Percentiles rank a stretch among this genome's conserved stretches.
Evolutionary conservation across 2,888 invertebrate species (phyloP).

Genomic region (Cosmia trapezina): DNA sequence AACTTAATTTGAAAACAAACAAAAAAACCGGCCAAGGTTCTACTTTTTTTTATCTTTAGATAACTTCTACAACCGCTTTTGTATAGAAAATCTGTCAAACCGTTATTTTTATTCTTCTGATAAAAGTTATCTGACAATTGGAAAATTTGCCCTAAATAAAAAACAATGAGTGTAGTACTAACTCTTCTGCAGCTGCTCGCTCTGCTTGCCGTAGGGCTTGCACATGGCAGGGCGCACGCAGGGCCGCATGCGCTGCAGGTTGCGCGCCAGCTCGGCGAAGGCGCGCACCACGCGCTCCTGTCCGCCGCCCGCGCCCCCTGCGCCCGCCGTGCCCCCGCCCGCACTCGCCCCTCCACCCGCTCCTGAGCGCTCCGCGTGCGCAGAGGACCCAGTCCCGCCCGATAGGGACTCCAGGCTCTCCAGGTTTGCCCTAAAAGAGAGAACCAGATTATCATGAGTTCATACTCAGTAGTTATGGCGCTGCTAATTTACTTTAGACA

Average conservation of each 20-base stretch:
- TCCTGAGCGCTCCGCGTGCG: constrained; percentile 91
- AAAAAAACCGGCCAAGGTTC: too few relatives aligned
- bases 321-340: constrained; percentile 1
- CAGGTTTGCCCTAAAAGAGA: constrained; percentile 91
- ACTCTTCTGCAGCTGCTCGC: constrained; percentile 97
- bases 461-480: background rate
- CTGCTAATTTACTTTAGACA: background rate
- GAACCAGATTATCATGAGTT: background rate
- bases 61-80: too few relatives aligned
- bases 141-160: too few relatives aligned
- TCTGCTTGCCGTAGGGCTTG: constrained; percentile 97
- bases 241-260: constrained; percentile 96
- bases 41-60: too few relatives aligned
- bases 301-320: constrained; percentile 90
- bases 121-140: too few relatives aligned
- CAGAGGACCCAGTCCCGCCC: constrained; percentile 83
- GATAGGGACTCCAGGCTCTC: constrained; percentile 93
- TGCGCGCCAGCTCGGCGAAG: constrained; percentile 96
- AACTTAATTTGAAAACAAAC: too few relatives aligned
- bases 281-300: constrained; percentile 96
- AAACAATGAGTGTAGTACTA: constrained; percentile 48
- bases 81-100: too few relatives aligned
- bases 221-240: constrained; percentile 97
- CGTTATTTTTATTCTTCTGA: too few relatives aligned
- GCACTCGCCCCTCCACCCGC: constrained; percentile 89